A percentile compares a stretch with the other conserved stretches of the same genome.
These are phyloP conservation scores for Stratiolaelaps scimitus DNA, from an alignment of 1,140 invertebrate species.

Conservation along the genomic window DNA sequence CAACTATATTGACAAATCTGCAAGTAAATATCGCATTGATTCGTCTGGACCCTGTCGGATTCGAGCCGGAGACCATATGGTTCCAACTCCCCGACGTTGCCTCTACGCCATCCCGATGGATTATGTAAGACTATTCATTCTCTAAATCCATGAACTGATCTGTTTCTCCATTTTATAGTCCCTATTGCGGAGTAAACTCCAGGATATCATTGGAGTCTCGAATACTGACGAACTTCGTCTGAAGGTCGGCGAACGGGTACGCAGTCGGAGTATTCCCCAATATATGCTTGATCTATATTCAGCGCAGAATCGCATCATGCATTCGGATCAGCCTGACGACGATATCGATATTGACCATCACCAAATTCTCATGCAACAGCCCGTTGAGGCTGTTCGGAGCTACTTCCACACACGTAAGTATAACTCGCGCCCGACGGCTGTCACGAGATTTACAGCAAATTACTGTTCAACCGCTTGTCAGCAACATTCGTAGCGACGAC, in stretches of 20 bases:
- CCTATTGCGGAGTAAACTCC: constrained; percentile 8
- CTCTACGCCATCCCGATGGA: too few species aligned
- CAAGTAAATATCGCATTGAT: too few species aligned
- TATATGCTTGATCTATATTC: constrained; percentile 17
- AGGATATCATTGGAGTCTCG: constrained; percentile 17
- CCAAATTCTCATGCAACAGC: not conserved
- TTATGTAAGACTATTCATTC: too few species aligned
- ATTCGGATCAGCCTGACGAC: constrained; percentile 3
- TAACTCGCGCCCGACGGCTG: too few species aligned
- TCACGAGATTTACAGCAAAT: too few species aligned
- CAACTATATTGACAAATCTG: too few species aligned
- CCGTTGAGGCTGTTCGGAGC: constrained; percentile 5
- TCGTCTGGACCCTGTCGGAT: too few species aligned
- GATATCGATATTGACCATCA: constrained; percentile 20
- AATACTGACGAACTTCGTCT: not conserved
- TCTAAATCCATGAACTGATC: not conserved
- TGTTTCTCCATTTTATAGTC: not conserved
- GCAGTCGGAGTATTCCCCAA: constrained; percentile 5
- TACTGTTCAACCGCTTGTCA: too few species aligned
- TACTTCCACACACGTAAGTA: constrained; percentile 17
- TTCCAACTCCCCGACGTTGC: too few species aligned
- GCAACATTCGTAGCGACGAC: too few species aligned
- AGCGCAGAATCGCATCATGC: constrained; percentile 18
- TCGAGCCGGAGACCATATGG: too few species aligned
- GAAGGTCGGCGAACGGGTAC: not conserved